These are phyloP conservation scores for Oceanodroma leucorhoa DNA, from an alignment of 2,797 vertebrate species.

Conservation along the genomic window DNA sequence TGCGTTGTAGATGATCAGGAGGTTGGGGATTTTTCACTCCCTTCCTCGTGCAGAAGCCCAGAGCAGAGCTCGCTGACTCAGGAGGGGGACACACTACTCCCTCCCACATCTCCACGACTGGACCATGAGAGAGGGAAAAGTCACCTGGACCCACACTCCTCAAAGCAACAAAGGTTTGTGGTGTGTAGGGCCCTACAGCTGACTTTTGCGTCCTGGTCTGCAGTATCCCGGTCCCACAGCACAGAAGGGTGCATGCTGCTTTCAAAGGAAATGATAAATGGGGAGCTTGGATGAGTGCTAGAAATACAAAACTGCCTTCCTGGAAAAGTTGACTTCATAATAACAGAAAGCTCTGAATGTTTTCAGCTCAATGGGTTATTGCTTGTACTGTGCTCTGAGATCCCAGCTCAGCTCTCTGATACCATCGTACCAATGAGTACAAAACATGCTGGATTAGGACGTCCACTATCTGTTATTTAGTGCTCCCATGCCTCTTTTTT, in stretches of 20 bases:
- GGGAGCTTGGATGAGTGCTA: neutral
- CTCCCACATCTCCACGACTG: accelerated
- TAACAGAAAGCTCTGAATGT: neutral
- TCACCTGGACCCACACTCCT: neutral
- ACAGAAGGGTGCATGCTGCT: accelerated
- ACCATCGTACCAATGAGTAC: neutral
- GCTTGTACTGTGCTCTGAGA: neutral
- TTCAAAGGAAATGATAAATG: neutral
- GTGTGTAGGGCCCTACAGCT: neutral
- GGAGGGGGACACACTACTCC: neutral
- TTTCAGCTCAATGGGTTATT: accelerated
- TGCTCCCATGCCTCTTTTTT: neutral
- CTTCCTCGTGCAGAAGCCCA: neutral
- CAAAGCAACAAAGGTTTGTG: neutral
- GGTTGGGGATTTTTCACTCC: neutral
- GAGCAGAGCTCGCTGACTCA: neutral
- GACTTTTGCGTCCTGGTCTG: neutral
- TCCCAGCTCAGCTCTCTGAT: neutral
- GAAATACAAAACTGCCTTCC: neutral
- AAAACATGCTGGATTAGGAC: neutral
- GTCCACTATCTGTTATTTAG: neutral
- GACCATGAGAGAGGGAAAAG: neutral
- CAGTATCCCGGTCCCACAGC: neutral
- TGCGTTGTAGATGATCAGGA: neutral
- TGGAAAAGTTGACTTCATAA: neutral